Evolutionary conservation across 1,140 invertebrate species (phyloP).

Genomic region (Cylas formicarius): DNA sequence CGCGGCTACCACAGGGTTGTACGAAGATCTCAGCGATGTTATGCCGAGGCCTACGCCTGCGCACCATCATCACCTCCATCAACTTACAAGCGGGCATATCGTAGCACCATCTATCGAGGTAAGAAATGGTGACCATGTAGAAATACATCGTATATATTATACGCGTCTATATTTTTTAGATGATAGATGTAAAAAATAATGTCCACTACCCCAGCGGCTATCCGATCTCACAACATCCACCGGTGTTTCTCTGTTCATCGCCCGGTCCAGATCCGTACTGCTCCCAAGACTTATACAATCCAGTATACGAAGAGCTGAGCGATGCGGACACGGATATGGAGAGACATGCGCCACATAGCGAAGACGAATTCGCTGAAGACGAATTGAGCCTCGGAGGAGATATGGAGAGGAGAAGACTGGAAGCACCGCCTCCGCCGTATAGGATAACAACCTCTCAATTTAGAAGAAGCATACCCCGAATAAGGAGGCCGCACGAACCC

Average conservation of each 20-base stretch:
- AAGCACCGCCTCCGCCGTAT: constrained; percentile 44
- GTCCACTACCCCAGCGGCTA: constrained; percentile 50
- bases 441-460: constrained; percentile 23
- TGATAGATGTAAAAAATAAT: constrained; percentile 58
- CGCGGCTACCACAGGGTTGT: constrained; percentile 43
- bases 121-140: constrained; percentile 22
- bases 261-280: constrained; percentile 60
- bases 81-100: constrained; percentile 42
- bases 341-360: constrained; percentile 49
- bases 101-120: constrained; percentile 50
- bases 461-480: constrained; percentile 34
- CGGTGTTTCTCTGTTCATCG: constrained; percentile 60
- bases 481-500: constrained; percentile 37
- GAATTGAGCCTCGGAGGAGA: constrained; percentile 54
- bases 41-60: constrained; percentile 43
- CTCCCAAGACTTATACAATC: constrained; percentile 60
- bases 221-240: constrained; percentile 48
- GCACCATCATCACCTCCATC: constrained; percentile 39
- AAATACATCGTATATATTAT: background rate
- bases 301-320: constrained; percentile 64
- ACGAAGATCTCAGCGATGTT: constrained; percentile 55
- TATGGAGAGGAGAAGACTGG: constrained; percentile 41
- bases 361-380: constrained; percentile 64
- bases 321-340: constrained; percentile 53
- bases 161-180: constrained; percentile 44